Evolutionary conservation across 1,140 invertebrate genomes (phyloP).

Genomic region (Vanessa tameamea): DNA sequence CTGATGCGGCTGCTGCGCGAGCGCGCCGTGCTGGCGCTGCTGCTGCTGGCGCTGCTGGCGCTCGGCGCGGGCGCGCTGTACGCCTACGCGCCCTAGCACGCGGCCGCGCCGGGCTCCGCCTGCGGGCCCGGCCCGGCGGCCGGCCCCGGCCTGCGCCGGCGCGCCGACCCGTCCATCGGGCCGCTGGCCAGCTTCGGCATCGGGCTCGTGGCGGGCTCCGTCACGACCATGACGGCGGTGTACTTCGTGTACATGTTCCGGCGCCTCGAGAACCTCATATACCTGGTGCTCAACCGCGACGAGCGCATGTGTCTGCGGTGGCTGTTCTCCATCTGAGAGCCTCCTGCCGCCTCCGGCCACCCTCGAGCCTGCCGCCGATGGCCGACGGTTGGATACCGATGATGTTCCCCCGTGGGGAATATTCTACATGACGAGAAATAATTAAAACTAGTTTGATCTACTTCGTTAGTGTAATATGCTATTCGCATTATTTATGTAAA

Average conservation of each 20-base stretch:
- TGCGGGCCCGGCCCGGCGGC: background rate
- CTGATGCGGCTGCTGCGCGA: conserved; percentile 89
- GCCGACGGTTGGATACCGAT: no score
- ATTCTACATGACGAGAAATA: no score
- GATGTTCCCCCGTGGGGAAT: no score
- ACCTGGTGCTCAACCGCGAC: background rate
- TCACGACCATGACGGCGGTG: background rate
- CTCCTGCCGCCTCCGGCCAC: background rate
- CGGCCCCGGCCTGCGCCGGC: conserved; percentile 43
- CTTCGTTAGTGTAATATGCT: no score
- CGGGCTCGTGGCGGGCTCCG: background rate
- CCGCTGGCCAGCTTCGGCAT: background rate
- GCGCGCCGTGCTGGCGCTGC: conserved; percentile 83
- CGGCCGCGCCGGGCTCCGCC: background rate
- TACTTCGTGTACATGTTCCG: background rate
- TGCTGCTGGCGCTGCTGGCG: conserved; percentile 79
- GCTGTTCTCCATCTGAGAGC: background rate
- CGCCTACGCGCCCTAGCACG: conserved; percentile 70
- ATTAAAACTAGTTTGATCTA: no score
- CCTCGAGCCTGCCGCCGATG: background rate
- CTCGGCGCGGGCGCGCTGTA: conserved; percentile 85
- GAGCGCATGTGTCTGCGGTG: background rate
- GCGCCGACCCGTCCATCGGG: background rate
- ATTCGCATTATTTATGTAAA: no score
- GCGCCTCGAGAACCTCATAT: background rate